These are phyloP conservation scores for Scophthalmus maximus DNA, from an alignment of 2,113 vertebrate species.

Conservation along the genomic window DNA sequence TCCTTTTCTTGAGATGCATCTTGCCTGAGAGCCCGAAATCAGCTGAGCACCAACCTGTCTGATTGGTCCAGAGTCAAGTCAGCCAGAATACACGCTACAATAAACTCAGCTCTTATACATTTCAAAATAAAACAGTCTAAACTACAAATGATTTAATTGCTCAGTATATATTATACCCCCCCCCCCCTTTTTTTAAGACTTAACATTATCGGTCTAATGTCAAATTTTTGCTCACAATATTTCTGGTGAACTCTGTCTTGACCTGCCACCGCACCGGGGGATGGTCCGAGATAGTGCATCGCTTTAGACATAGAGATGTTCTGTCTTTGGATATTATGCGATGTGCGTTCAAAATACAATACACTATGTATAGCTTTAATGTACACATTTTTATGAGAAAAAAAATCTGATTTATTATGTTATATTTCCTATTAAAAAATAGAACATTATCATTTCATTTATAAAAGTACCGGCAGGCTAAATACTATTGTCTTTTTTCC, in stretches of 20 bases:
- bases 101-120: not conserved
- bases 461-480: too few relatives aligned
- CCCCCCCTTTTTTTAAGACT: too few relatives aligned
- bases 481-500: too few relatives aligned
- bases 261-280: conserved; percentile 21
- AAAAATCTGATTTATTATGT: too few relatives aligned
- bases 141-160: too few relatives aligned
- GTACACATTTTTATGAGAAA: too few relatives aligned
- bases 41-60: conserved; percentile 40
- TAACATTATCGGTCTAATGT: not conserved
- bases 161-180: not conserved
- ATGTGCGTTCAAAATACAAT: too few relatives aligned
- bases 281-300: conserved; percentile 65
- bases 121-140: conserved; percentile 41
- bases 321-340: too few relatives aligned
- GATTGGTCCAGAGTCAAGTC: conserved; percentile 8
- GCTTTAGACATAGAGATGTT: conserved; percentile 38
- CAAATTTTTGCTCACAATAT: not conserved
- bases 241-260: conserved; percentile 25
- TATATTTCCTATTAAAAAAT: too few relatives aligned
- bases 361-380: too few relatives aligned
- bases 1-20: not conserved
- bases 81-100: not conserved
- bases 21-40: conserved; percentile 14
- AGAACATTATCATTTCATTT: too few relatives aligned